Evolutionary conservation across 2,797 vertebrate genomes (phyloP), one percentile per base, ranked within the genome.

Genomic region (Thamnophis elegans): DNA sequence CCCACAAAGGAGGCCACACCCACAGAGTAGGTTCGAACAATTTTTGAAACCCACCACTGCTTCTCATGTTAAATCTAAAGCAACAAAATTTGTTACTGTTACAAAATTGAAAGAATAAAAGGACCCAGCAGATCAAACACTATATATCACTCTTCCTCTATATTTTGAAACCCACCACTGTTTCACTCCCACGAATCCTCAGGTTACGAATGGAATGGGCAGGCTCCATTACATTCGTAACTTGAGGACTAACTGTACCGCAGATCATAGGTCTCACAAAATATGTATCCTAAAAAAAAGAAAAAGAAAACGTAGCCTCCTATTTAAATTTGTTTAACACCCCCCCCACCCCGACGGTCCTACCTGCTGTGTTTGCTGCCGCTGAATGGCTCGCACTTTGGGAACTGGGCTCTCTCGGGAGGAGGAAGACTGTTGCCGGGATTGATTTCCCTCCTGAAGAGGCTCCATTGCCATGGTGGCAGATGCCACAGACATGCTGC

Each of bases 341-440:
- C n/a, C n/a, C n/a, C n/a, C n/a, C n/a, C n/a, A n/a, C n/a, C n/a
- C n/a, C n/a, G n/a, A n/a, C n/a, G n/a, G n/a, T n/a, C n/a, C n/a
- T 95, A 98, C 98, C 98, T 98, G 98, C 97, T 98, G 98, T 0
- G 95, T 97, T 54, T 98, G 98, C 53, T 98, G 98, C 90, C 98
- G 98, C 95, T 98, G 95, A 89, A 97, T 95, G 0, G 96, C 98
- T 93, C 98, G 97, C 25, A 97, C 97, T 94, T 98, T 98, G 14
- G 98, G 98, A 20, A 98, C 97, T 0, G 98, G 97, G 91, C 98
- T 98, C 78, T 99, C 99, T 78, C 95, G 94, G 0, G 98, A 98
- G 89, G 98, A 98, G 0, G 97, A 97, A 3, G 98, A 98, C 93
- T 98, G 98, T 60, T 99, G 98, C 20, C 97, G 97, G 85, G 96